Evolutionary conservation across 2,113 vertebrate genomes (phyloP).

Genomic region (Ochotona curzoniae): DNA sequence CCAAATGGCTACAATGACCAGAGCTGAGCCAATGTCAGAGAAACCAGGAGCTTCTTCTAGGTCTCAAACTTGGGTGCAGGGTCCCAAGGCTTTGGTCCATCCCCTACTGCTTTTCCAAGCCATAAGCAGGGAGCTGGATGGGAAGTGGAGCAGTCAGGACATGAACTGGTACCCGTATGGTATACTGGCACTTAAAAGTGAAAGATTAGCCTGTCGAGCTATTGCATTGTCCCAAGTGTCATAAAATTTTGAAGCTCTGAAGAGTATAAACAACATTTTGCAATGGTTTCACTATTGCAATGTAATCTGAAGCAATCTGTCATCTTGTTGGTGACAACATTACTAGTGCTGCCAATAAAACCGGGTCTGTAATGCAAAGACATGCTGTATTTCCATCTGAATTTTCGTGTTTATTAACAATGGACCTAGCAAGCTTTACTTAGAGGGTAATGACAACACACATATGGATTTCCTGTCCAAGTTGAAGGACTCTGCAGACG

Average conservation of each 20-base stretch:
- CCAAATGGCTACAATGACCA: too few relatives aligned
- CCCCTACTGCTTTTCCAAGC: too few relatives aligned
- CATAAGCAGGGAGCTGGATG: too few relatives aligned
- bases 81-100: too few relatives aligned
- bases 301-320: not conserved
- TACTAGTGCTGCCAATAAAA: not conserved
- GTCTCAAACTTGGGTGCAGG: too few relatives aligned
- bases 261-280: constrained; percentile 7
- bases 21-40: too few relatives aligned
- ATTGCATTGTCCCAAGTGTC: too few relatives aligned
- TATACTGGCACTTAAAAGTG: too few relatives aligned
- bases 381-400: not conserved
- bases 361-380: not conserved
- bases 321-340: not conserved
- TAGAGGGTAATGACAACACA: not conserved
- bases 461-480: not conserved
- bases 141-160: too few relatives aligned
- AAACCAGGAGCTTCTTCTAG: too few relatives aligned
- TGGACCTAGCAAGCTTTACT: not conserved
- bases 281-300: not conserved
- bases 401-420: not conserved
- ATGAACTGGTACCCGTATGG: too few relatives aligned
- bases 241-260: not conserved
- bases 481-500: not conserved
- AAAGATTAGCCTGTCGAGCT: too few relatives aligned